phyloP scores from a whole-genome alignment of 2,113 vertebrate species.

The Tautogolabrus adspersus region DNA sequence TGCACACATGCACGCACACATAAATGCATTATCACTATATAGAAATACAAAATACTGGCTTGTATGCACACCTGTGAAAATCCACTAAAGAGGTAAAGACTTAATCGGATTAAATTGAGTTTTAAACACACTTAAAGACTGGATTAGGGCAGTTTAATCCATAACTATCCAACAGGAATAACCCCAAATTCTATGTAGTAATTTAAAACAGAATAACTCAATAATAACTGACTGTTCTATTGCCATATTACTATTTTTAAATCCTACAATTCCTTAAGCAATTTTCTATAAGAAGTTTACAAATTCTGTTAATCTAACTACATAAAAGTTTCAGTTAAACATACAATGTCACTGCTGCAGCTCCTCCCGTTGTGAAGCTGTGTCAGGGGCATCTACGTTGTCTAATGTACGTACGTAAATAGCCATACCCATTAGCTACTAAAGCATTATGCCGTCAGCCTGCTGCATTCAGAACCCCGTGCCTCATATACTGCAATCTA shows the following conservation, averaged over 20 bases:
- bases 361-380: constrained; percentile 40
- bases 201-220: constrained; percentile 16
- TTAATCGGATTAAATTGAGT: constrained; percentile 65
- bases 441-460: constrained; percentile 64
- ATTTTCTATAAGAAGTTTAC: not conserved
- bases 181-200: constrained; percentile 16
- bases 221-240: not conserved
- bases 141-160: constrained; percentile 56
- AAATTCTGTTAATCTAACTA: constrained; percentile 14
- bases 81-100: constrained; percentile 60
- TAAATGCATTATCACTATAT: constrained; percentile 8
- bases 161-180: constrained; percentile 34
- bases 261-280: too few species aligned
- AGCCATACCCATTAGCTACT: constrained; percentile 70
- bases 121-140: constrained; percentile 5
- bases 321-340: constrained; percentile 14
- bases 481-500: constrained; percentile 78
- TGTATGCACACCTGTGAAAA: constrained; percentile 52
- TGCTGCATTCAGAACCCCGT: constrained; percentile 63
- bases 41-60: constrained; percentile 35
- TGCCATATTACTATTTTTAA: not conserved
- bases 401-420: constrained; percentile 61
- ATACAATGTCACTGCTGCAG: constrained; percentile 21
- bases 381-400: constrained; percentile 37
- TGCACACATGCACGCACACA: constrained; percentile 28